Conservation (phyloP, 2,888 invertebrate genomes). For the Perizoma affinitatum region DNA sequence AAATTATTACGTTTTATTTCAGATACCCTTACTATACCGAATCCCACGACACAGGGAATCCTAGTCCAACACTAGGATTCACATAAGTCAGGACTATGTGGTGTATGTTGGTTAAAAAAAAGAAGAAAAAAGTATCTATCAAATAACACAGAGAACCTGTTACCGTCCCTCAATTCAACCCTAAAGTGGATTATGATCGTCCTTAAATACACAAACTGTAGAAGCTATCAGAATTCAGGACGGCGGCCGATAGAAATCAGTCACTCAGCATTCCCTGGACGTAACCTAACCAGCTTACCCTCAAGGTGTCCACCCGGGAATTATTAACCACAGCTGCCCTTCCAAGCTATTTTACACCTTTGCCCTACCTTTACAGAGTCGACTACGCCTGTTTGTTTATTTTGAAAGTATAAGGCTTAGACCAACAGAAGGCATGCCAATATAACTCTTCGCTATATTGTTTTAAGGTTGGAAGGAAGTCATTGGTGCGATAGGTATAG, state of each 20-base stretch:
- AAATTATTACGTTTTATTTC: too few species aligned
- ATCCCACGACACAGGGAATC: too few species aligned
- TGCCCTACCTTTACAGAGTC: constrained; percentile 15
- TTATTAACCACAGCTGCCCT: constrained; percentile 48
- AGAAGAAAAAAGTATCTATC: not conserved
- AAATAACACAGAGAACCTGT: constrained; percentile 21
- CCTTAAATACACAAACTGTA: constrained; percentile 39
- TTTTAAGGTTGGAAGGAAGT: constrained; percentile 25
- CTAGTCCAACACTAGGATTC: too few species aligned
- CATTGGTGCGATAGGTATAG: constrained; percentile 13
- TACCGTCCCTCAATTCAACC: constrained; percentile 22
- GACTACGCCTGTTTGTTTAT: constrained; percentile 26
- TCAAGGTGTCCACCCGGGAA: constrained; percentile 51
- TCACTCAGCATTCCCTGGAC: constrained; percentile 53
- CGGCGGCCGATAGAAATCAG: constrained; percentile 51
- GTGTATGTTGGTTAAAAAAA: too few species aligned
- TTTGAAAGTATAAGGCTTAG: constrained; percentile 35
- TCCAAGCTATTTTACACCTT: constrained; percentile 30
- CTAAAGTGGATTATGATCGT: constrained; percentile 35
- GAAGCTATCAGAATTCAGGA: constrained; percentile 48
- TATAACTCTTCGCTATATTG: constrained; percentile 28
- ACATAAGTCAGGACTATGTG: too few species aligned
- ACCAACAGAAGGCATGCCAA: constrained; percentile 24
- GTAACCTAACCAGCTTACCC: constrained; percentile 56
- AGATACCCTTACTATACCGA: too few species aligned